phyloP scores from a whole-genome alignment of 2,113 vertebrate species.

The Gymnocephalus cernua region DNA sequence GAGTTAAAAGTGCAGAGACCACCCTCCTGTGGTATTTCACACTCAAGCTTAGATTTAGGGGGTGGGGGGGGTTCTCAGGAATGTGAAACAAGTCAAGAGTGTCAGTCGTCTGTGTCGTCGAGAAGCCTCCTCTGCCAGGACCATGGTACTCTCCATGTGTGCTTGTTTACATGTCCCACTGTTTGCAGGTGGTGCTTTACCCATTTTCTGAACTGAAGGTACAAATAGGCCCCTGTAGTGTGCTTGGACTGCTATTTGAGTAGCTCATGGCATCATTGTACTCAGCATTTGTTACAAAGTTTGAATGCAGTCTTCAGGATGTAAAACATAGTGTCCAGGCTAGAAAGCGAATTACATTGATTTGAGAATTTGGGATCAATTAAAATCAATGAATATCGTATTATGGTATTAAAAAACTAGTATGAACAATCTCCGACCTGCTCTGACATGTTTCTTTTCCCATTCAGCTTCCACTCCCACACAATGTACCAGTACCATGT shows the following conservation, averaged over 20 bases:
- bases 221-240: constrained; percentile 34
- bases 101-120: constrained; percentile 41
- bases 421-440: not conserved
- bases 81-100: constrained; percentile 71
- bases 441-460: not conserved
- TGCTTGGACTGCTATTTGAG: constrained; percentile 9
- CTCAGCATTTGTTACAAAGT: not conserved
- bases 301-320: not conserved
- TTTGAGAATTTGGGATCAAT: not conserved
- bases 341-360: not conserved
- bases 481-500: not conserved
- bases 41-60: constrained; percentile 70
- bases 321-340: not conserved
- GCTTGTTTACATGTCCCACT: constrained; percentile 65
- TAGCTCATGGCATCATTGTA: not conserved
- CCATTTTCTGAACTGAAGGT: constrained; percentile 44
- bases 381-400: not conserved
- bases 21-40: constrained; percentile 79
- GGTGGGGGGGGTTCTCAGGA: constrained; percentile 64
- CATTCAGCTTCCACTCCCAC: not conserved
- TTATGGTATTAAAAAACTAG: no score
- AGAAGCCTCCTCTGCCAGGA: constrained; percentile 38
- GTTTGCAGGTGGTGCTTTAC: constrained; percentile 40
- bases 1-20: constrained; percentile 76
- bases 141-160: constrained; percentile 45